Evolutionary conservation across 2,113 vertebrate genomes (phyloP), one percentile per base, ranked within the genome.

Genomic region (Pachycephala philippinensis): DNA sequence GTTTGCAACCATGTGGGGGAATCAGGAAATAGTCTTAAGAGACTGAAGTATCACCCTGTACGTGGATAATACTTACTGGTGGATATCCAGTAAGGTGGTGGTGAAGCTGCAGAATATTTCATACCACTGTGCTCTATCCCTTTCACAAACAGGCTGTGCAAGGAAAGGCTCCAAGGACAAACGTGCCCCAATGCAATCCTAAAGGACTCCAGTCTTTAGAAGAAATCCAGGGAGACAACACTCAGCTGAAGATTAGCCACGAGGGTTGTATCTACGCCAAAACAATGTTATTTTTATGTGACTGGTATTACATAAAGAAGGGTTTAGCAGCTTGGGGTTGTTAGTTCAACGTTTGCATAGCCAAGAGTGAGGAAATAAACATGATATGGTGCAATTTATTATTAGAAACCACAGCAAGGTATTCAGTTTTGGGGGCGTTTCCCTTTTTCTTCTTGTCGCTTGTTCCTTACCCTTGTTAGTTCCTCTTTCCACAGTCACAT

Each of bases 181-280:
- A 57, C 0, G 0, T 40, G 20, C 24, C 40, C 21, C 19, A 23
- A 13, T 49, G 59, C 47, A 76, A 18, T 27, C 1, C 6, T 33
- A 52, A 71, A 83, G 37, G 16, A 39, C 21, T 76, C 0, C 1
- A 59, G 11, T 31, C 39, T 71, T 68, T 9, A 44, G 7, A 71
- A 60, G 53, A 68, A 82, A 68, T 28, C 21, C 30, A 33, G 44
- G 16, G 39, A 47, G 69, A 53, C 23, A 64, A 4, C 16, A 7
- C 11, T 54, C 3, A 5, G 26, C 12, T 76, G 59, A 94, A 23
- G 14, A 61, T 72, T 65, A 77, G 71, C 63, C 33, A 20, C 6
- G 28, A 64, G 21, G 15, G 7, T 27, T 76, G 23, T 49, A 40
- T 15, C 40, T 81, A 54, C 23, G 42, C 21, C 30, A 35, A 65